phyloP scores from a whole-genome alignment of 2,797 vertebrate species.

The Acrocephalus scirpaceus region DNA sequence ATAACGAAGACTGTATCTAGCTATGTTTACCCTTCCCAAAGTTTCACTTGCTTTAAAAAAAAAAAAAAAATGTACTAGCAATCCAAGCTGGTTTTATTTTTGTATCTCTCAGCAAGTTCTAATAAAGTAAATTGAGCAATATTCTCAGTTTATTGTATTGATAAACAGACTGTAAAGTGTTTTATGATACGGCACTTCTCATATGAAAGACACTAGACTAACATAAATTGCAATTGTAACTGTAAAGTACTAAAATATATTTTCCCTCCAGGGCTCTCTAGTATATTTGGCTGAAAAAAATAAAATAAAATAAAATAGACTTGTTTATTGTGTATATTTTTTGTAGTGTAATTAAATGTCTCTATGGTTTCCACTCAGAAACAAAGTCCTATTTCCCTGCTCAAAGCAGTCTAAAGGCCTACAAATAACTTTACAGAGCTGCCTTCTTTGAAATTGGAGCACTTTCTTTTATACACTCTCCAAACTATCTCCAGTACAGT shows the following conservation, averaged over 20 bases:
- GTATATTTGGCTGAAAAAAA: conserved; percentile 55
- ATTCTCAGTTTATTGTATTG: conserved; percentile 67
- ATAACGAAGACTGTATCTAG: background rate
- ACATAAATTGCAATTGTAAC: conserved; percentile 68
- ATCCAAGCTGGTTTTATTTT: conserved; percentile 54
- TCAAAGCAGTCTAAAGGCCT: background rate
- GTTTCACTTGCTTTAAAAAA: background rate
- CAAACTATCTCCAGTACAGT: background rate
- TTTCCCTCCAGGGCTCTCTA: conserved; percentile 48
- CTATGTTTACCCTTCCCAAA: background rate
- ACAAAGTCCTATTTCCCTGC: background rate
- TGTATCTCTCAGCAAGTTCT: conserved; percentile 63
- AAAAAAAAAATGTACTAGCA: background rate
- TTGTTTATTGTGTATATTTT: conserved; percentile 67
- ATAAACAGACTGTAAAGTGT: conserved; percentile 68
- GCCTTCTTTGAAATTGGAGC: background rate
- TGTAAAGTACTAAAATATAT: conserved; percentile 65
- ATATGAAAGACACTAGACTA: conserved; percentile 56
- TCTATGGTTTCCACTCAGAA: conserved; percentile 34
- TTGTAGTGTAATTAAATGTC: conserved; percentile 68
- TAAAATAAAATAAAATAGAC: conserved; percentile 65
- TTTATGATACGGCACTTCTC: conserved; percentile 45
- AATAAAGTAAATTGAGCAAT: conserved; percentile 68
- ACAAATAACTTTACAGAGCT: conserved; percentile 1
- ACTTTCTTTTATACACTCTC: background rate